Evolutionary conservation across 1,140 invertebrate genomes (phyloP).

Genomic region (Drosophila subpulchrella): DNA sequence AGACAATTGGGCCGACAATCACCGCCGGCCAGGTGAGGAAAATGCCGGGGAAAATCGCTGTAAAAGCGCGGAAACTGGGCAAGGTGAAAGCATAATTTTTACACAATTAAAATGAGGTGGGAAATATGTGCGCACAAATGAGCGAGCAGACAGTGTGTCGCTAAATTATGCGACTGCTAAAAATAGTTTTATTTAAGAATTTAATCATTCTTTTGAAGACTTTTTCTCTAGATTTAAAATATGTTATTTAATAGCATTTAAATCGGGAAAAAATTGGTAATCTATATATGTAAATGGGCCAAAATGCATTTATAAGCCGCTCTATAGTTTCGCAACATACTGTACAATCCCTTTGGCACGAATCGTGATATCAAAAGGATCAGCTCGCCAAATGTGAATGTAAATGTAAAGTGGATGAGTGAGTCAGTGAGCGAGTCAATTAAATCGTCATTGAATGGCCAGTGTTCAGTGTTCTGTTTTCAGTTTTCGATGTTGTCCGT

Average conservation of each 20-base stretch:
- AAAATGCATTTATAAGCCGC: not conserved
- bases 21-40: slow-evolving; percentile 23
- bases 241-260: no score
- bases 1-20: slow-evolving; percentile 26
- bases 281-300: no score
- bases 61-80: not conserved
- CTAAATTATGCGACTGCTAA: not conserved
- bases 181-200: not conserved
- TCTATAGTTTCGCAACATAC: not conserved
- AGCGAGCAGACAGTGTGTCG: slow-evolving; percentile 19
- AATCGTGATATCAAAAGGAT: slow-evolving; percentile 13
- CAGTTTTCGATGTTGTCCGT: slow-evolving; percentile 36
- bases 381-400: not conserved
- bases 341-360: slow-evolving; percentile 12
- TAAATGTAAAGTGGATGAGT: slow-evolving; percentile 1
- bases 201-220: not conserved
- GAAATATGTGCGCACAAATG: slow-evolving; percentile 34
- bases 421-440: slow-evolving; percentile 54
- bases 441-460: slow-evolving; percentile 58
- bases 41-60: not conserved
- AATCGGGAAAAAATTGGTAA: no score
- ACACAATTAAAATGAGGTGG: slow-evolving; percentile 69
- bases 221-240: not conserved
- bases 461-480: slow-evolving; percentile 34
- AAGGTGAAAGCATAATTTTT: slow-evolving; percentile 65